phyloP scores from a whole-genome alignment of 2,113 vertebrate species.

The Psephotus haematonotus region DNA sequence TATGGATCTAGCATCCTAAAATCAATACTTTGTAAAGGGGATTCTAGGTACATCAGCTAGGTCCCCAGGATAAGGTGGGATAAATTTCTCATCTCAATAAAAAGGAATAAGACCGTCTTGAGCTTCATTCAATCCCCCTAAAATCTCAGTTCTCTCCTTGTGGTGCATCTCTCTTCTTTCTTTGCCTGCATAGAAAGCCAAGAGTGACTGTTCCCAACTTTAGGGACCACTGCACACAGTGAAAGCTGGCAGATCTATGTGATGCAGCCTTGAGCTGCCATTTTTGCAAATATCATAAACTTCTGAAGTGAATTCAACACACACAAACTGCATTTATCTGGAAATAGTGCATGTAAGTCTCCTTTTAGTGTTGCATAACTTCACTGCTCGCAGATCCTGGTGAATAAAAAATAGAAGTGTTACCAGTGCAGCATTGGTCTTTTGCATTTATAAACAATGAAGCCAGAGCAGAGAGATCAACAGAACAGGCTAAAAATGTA shows the following conservation, averaged over 20 bases:
- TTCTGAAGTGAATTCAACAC: conserved; percentile 34
- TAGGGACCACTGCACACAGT: neutral
- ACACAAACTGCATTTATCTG: conserved; percentile 21
- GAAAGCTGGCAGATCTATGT: neutral
- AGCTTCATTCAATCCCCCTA: neutral
- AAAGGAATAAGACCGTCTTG: neutral
- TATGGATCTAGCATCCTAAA: neutral
- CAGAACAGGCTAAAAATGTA: conserved; percentile 71
- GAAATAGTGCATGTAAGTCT: neutral
- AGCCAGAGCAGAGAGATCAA: conserved; percentile 67
- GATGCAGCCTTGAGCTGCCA: neutral
- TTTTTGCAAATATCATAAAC: conserved; percentile 40
- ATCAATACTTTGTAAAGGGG: neutral
- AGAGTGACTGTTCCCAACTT: neutral
- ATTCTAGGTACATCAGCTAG: neutral
- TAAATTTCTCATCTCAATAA: neutral
- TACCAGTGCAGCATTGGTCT: conserved; percentile 36
- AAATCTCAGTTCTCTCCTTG: neutral
- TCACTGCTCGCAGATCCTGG: neutral
- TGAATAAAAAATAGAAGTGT: conserved; percentile 55
- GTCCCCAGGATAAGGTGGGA: neutral
- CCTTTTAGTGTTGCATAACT: conserved; percentile 9
- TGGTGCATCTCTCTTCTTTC: neutral
- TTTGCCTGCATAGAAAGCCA: neutral
- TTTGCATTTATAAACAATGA: conserved; percentile 69